These are phyloP conservation scores for Gambelia wislizenii DNA, from an alignment of 2,797 vertebrate genomes.

Conservation along the genomic window DNA sequence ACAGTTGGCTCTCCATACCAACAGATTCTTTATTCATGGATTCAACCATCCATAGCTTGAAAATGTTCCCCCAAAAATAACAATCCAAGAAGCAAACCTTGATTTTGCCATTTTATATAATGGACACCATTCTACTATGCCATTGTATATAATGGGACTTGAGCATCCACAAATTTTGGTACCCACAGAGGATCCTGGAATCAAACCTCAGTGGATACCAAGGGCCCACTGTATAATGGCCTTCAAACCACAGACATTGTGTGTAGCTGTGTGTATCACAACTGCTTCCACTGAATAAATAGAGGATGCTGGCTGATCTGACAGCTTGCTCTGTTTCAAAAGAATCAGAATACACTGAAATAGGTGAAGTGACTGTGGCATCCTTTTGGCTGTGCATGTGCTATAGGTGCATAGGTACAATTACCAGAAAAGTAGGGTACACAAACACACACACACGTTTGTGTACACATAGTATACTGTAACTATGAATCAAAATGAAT, in stretches of 20 bases:
- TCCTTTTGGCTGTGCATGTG: not conserved
- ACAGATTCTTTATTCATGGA: too few relatives aligned
- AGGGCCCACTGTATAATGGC: too few relatives aligned
- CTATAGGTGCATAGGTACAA: not conserved
- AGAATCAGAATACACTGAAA: not conserved
- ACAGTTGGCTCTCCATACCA: too few relatives aligned
- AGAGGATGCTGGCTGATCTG: not conserved
- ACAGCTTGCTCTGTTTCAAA: not conserved
- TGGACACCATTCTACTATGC: too few relatives aligned
- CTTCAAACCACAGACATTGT: not conserved
- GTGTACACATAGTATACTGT: not conserved
- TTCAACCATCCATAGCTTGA: too few relatives aligned
- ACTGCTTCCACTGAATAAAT: not conserved
- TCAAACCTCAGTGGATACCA: too few relatives aligned
- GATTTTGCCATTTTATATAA: too few relatives aligned
- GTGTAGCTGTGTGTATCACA: not conserved
- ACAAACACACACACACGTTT: not conserved
- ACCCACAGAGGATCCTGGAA: too few relatives aligned
- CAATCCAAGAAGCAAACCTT: too few relatives aligned
- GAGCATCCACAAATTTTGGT: too few relatives aligned
- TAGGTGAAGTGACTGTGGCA: not conserved
- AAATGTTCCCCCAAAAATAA: too few relatives aligned
- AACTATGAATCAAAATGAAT: slow-evolving; percentile 53
- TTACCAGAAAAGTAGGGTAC: not conserved
- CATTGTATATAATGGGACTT: too few relatives aligned